Evolutionary conservation across 2,797 vertebrate species (phyloP), one percentile per base, ranked within the genome.

Genomic region (Sorex maritimensis): DNA sequence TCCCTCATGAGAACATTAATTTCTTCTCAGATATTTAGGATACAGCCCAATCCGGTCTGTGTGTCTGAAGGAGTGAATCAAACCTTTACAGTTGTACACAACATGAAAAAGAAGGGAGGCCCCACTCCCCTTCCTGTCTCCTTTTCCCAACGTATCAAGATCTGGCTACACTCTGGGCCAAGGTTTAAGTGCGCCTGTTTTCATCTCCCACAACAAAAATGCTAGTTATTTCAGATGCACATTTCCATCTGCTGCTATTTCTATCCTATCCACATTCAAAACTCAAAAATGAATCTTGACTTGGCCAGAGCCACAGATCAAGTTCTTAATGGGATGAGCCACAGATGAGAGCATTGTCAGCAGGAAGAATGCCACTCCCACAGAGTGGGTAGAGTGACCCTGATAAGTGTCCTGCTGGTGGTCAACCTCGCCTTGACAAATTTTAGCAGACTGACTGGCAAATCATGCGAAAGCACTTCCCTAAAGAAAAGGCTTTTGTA

Each of bases 401-500:
- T 91, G 72, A 92, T 79, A 93, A 95, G 95, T 93, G 71, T 95
- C 92, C 96, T 88, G 78, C 14, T 82, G 28, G 92, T 93, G 83
- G 95, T 96, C 91, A 96, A 94, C 96, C 96, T 92, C 97, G 97
- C 97, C 93, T 92, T 34, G 68, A 94, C 89, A 96, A 96, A 69
- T 95, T 69, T 92, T 97, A 96, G 95, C 95, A 97, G 94, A 69
- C 90, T 87, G 94, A 97, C 65, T 95, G 95, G 96, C 77, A 96
- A 97, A 96, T 96, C 91, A 88, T 96, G 90, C 94, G 95, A 96
- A 94, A 97, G 94, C 86, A 90, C 92, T 95, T 92, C 95, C 72
- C 88, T 83, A 94, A 86, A 97, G 94, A 97, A 98, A 97, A 98
- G 95, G 71, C 71, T 94, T 98, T 97, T 98, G 97, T 98, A 95